These are phyloP conservation scores for Sorex araneus DNA, from an alignment of 2,113 vertebrate species.

Conservation along the genomic window DNA sequence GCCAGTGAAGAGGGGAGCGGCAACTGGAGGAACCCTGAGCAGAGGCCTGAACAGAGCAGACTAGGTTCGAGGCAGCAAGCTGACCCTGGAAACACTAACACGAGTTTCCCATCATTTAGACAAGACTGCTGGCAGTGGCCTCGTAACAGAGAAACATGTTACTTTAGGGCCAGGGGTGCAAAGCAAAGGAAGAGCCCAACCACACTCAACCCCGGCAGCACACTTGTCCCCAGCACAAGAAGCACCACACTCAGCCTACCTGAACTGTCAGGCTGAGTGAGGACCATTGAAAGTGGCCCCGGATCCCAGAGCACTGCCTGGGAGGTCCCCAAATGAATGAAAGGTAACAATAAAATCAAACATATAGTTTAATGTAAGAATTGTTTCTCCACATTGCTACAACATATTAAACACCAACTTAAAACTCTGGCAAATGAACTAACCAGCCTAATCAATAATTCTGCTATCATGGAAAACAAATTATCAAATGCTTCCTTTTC, in stretches of 20 bases:
- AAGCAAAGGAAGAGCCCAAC: no score
- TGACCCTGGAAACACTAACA: background rate
- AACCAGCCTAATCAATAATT: background rate
- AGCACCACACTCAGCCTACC: no score
- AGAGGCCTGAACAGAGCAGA: background rate
- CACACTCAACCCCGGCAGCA: no score
- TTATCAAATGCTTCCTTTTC: no score
- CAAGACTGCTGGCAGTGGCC: background rate
- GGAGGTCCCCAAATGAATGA: no score
- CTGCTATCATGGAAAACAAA: no score
- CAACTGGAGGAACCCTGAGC: background rate
- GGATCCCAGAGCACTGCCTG: no score
- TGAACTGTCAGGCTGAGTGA: no score
- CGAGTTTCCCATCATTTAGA: background rate
- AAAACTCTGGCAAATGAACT: background rate
- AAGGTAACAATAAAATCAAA: no score
- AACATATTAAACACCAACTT: background rate
- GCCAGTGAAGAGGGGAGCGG: background rate
- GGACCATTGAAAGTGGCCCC: no score
- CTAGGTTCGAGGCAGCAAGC: background rate
- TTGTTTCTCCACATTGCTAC: background rate
- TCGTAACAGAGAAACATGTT: slow-evolving; percentile 9
- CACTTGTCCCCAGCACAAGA: no score
- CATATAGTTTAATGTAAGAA: background rate
- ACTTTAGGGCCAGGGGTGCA: no score